Conservation (phyloP, 2,113 vertebrate genomes). For the Epinephelus moara region DNA sequence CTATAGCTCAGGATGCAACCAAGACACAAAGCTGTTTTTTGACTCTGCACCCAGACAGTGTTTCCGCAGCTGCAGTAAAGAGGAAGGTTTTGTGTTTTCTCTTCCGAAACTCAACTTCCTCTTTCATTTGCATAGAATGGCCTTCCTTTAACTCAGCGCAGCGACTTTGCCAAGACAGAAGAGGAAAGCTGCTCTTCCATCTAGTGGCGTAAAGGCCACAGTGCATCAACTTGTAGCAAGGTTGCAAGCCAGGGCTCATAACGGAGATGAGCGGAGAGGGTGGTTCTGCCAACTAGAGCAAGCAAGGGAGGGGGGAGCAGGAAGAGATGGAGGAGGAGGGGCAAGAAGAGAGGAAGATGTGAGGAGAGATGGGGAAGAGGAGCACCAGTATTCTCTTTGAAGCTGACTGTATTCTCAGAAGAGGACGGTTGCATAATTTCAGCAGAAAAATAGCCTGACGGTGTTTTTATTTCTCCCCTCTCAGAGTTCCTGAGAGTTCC, state of each 20-base stretch:
- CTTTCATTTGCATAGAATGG: slow-evolving; percentile 63
- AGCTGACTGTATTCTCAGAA: slow-evolving; percentile 65
- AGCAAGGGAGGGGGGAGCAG: background rate
- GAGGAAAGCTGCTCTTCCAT: slow-evolving; percentile 58
- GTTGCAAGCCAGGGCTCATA: slow-evolving; percentile 14
- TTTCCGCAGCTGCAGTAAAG: slow-evolving; percentile 25
- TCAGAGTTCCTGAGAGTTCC: slow-evolving; percentile 15
- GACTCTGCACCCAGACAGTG: slow-evolving; percentile 6
- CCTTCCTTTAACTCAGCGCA: slow-evolving; percentile 34
- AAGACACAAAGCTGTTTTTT: slow-evolving; percentile 24
- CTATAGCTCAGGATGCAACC: slow-evolving; percentile 11
- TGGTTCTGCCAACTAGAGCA: background rate
- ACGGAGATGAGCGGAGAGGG: slow-evolving; percentile 9
- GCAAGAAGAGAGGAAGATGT: slow-evolving; percentile 3
- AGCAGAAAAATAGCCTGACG: slow-evolving; percentile 43
- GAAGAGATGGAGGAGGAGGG: slow-evolving; percentile 22
- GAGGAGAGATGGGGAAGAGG: slow-evolving; percentile 30
- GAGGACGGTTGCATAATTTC: slow-evolving; percentile 74
- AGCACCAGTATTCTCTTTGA: slow-evolving; percentile 75
- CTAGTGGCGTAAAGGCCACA: slow-evolving; percentile 59
- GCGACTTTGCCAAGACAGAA: background rate
- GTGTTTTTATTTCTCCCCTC: slow-evolving; percentile 36
- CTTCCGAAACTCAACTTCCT: slow-evolving; percentile 54
- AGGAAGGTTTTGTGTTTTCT: slow-evolving; percentile 41
- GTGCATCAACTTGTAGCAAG: slow-evolving; percentile 22